Evolutionary conservation across 2,888 invertebrate genomes (phyloP).

Genomic region (Nephrotoma guestfalica): DNA sequence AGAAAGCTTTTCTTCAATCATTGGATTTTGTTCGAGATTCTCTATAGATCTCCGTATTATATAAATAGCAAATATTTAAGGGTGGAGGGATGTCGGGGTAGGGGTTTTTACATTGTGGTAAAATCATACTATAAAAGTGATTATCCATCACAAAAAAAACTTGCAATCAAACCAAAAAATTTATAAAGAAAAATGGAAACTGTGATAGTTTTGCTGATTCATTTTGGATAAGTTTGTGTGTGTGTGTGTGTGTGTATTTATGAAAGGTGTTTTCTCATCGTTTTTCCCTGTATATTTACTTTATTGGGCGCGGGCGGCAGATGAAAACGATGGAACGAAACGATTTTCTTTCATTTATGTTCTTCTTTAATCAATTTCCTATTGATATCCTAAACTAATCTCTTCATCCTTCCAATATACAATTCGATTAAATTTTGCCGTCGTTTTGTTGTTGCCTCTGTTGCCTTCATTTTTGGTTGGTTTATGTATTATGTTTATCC

Average conservation of each 20-base stretch:
- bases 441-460: neutral
- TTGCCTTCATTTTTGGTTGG: neutral
- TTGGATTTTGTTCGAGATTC: neutral
- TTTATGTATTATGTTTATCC: neutral
- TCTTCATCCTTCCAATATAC: neutral
- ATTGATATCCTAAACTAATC: neutral
- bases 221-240: neutral
- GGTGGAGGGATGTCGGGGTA: neutral
- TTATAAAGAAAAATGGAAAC: neutral
- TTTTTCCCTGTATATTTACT: neutral
- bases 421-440: neutral
- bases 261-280: neutral
- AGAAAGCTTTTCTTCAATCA: neutral
- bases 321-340: neutral
- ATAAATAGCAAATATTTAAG: neutral
- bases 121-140: neutral
- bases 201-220: neutral
- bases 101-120: neutral
- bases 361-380: neutral
- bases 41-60: neutral
- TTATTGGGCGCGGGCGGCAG: neutral
- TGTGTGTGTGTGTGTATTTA: neutral
- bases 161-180: neutral
- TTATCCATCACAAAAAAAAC: neutral
- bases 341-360: neutral